Evolutionary conservation across 1,140 invertebrate genomes (phyloP).

Genomic region (Heliconius himera): DNA sequence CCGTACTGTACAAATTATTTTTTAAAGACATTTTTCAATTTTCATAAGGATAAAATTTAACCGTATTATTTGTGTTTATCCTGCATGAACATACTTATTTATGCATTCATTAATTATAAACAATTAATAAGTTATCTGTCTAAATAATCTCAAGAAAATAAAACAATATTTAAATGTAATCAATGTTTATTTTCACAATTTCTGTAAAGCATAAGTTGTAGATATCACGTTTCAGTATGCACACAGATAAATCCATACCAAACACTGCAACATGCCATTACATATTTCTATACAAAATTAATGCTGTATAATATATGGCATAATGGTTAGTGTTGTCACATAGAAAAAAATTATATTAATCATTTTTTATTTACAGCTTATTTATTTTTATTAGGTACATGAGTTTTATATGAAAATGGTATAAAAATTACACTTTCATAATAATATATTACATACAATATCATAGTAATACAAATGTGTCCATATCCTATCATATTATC

Average conservation of each 20-base stretch:
- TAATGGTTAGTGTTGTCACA: constrained; percentile 77
- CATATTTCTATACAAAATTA: constrained; percentile 79
- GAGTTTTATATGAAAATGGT: constrained; percentile 81
- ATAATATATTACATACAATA: constrained; percentile 74
- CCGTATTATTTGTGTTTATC: too few species aligned
- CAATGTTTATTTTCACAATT: constrained; percentile 80
- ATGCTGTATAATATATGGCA: constrained; percentile 68
- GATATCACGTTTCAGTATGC: constrained; percentile 80
- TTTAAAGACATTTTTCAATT: too few species aligned
- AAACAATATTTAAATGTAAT: constrained; percentile 63
- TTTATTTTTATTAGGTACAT: constrained; percentile 79
- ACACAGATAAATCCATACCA: constrained; percentile 77
- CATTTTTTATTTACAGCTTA: constrained; percentile 77
- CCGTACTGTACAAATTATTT: too few species aligned
- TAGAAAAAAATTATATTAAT: constrained; percentile 81
- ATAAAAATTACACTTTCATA: constrained; percentile 81
- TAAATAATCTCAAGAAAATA: constrained; percentile 23
- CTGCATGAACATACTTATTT: neutral
- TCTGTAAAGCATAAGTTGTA: constrained; percentile 81
- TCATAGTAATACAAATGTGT: constrained; percentile 77
- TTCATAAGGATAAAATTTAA: too few species aligned
- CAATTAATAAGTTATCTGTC: too few species aligned
- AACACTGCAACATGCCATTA: constrained; percentile 67
- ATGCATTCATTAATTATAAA: too few species aligned
- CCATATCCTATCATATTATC: constrained; percentile 61